Evolutionary conservation across 2,797 vertebrate species (phyloP), one percentile per base, ranked within the genome.

Genomic region (Cynopterus sphinx): DNA sequence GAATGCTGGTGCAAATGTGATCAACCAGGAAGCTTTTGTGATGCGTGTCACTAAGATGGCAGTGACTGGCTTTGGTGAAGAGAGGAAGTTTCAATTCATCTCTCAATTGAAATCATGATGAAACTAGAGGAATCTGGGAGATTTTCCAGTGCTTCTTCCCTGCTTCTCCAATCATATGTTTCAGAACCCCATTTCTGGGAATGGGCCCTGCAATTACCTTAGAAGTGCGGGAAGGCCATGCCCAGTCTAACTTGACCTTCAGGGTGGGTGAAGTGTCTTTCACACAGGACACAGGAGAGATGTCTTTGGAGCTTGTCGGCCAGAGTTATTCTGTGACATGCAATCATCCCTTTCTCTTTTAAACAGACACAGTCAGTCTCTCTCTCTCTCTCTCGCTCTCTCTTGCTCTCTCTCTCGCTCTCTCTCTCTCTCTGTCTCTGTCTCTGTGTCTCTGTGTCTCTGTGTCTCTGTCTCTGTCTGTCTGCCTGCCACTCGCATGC

Each of bases 321-420:
- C 39, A 61, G n/a, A 67, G 89, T 91, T 96, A 83, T 57, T 77
- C 73, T 83, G 68, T 75, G 82, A 96, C 41, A n/a, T 57, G 74
- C 94, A 96, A 88, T 74, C 65, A 96, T 67, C 39, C 43, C 57
- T 95, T 95, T 95, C 68, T 92, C 83, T 94, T 90, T 92, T 85
- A 83, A 55, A 65, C 46, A 84, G 12, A 39, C 59, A 57, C 17
- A 92, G 49, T 16, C 15, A 49, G 13, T 49, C 49, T 49, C 49
- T 49, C 49, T 16, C 49, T 16, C 16, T 15, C 49, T 49, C 49
- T 15, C 15, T 49, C 49, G n/a, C n/a, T n/a, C n/a, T n/a, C n/a
- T n/a, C n/a, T n/a, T n/a, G n/a, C n/a, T n/a, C n/a, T n/a, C n/a
- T n/a, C n/a, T n/a, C n/a, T n/a, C n/a, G n/a, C n/a, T n/a, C n/a